Evolutionary conservation across 2,888 invertebrate species (phyloP).

Genomic region (Lymantria monacha): DNA sequence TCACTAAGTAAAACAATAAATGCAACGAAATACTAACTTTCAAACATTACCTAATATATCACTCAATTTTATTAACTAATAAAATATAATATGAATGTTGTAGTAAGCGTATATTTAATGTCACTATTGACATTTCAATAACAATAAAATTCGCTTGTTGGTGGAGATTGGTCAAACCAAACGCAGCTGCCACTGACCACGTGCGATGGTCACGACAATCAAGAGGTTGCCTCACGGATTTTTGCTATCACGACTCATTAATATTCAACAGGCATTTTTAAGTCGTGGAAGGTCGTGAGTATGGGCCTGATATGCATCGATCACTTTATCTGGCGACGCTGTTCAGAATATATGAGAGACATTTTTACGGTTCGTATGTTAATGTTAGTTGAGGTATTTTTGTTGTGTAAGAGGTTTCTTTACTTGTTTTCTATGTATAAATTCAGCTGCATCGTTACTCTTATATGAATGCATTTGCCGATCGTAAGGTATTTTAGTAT

Average conservation of each 20-base stretch:
- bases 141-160: constrained; percentile 52
- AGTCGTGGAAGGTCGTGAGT: constrained; percentile 11
- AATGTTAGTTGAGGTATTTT: background rate
- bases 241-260: constrained; percentile 46
- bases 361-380: constrained; percentile 1
- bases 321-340: constrained; percentile 3
- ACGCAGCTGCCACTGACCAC: constrained; percentile 52
- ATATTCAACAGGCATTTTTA: constrained; percentile 23
- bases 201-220: constrained; percentile 72
- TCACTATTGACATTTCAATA: constrained; percentile 54
- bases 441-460: too few relatives aligned
- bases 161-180: constrained; percentile 15
- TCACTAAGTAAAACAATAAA: background rate
- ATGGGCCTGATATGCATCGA: constrained; percentile 2
- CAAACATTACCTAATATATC: background rate
- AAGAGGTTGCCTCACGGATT: constrained; percentile 58
- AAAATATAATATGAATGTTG: constrained; percentile 23
- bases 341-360: background rate
- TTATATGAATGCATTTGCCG: too few relatives aligned
- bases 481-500: too few relatives aligned
- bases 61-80: background rate
- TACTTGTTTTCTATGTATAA: background rate
- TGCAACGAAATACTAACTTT: background rate
- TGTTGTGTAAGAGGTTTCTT: background rate
- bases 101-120: constrained; percentile 27